Conservation (phyloP, 2,888 invertebrate genomes). For the Andrena flavipes region DNA sequence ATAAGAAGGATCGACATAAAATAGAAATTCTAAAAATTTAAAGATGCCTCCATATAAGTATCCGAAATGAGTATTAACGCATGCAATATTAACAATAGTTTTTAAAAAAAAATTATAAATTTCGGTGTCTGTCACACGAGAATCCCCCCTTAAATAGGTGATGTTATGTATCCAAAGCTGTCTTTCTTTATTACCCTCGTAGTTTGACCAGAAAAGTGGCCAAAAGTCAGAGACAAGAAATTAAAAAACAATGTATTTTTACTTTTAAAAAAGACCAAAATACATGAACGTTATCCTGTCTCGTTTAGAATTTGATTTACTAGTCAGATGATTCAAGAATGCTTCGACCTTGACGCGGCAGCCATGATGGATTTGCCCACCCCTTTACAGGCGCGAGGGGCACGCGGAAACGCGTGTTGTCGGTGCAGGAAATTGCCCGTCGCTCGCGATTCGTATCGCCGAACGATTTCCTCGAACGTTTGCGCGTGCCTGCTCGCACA, state of each 20-base stretch:
- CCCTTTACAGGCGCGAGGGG: neutral
- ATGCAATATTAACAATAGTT: too few species aligned
- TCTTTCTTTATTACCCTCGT: too few species aligned
- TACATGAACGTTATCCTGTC: neutral
- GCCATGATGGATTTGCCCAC: neutral
- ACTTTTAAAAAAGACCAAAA: neutral
- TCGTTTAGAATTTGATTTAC: slow-evolving; percentile 8
- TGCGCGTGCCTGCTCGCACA: slow-evolving; percentile 13
- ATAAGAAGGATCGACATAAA: too few species aligned
- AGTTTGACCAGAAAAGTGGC: too few species aligned
- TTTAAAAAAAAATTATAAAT: too few species aligned
- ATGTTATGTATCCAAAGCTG: too few species aligned
- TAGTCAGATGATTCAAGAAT: neutral
- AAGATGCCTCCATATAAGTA: too few species aligned
- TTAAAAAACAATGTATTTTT: neutral
- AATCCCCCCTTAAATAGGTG: too few species aligned
- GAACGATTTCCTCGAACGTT: slow-evolving; percentile 34
- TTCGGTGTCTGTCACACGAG: too few species aligned
- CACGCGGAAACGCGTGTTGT: slow-evolving; percentile 30
- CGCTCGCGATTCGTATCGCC: slow-evolving; percentile 2
- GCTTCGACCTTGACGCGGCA: slow-evolving; percentile 1
- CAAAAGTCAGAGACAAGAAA: neutral
- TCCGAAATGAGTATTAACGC: too few species aligned
- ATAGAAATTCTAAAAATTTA: too few species aligned
- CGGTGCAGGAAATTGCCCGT: slow-evolving; percentile 28